These are phyloP conservation scores for Syndactyla subalaris DNA, from an alignment of 2,797 vertebrate genomes.

Conservation along the genomic window DNA sequence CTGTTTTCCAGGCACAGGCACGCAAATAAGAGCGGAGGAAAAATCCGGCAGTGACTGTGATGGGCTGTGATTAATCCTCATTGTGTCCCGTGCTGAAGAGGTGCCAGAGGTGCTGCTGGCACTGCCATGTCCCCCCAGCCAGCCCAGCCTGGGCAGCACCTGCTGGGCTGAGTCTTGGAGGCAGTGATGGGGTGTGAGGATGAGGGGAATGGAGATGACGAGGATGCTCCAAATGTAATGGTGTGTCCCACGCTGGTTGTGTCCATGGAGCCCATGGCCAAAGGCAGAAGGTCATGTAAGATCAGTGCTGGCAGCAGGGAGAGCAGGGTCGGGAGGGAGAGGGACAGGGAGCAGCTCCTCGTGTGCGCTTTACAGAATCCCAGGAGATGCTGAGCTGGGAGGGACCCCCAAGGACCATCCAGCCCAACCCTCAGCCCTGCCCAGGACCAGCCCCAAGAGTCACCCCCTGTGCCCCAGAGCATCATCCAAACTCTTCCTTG, in stretches of 20 bases:
- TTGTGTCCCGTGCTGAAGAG: neutral
- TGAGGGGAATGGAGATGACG: neutral
- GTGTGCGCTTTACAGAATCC: too few relatives aligned
- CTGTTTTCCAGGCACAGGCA: conserved; percentile 61
- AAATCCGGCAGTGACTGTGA: conserved; percentile 26
- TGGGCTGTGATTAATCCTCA: conserved; percentile 43
- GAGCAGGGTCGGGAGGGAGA: fast-evolving
- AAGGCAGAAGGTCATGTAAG: neutral
- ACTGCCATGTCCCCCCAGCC: fast-evolving
- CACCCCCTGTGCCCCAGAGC: neutral
- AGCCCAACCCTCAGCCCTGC: neutral
- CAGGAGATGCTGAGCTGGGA: too few relatives aligned
- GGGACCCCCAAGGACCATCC: neutral
- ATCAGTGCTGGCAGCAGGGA: neutral
- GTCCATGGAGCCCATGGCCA: fast-evolving
- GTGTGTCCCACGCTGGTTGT: neutral
- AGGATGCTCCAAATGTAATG: fast-evolving
- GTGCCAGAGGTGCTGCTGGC: neutral
- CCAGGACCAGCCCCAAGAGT: neutral
- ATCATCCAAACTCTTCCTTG: neutral
- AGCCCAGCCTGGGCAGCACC: neutral
- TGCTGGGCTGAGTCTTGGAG: neutral
- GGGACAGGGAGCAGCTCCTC: neutral
- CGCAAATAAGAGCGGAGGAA: conserved; percentile 60
- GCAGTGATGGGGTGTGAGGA: neutral